Percentiles rank a stretch among this genome's conserved stretches.
Conservation (phyloP, 2,888 invertebrate genomes). For the Ametastegia equiseti region DNA sequence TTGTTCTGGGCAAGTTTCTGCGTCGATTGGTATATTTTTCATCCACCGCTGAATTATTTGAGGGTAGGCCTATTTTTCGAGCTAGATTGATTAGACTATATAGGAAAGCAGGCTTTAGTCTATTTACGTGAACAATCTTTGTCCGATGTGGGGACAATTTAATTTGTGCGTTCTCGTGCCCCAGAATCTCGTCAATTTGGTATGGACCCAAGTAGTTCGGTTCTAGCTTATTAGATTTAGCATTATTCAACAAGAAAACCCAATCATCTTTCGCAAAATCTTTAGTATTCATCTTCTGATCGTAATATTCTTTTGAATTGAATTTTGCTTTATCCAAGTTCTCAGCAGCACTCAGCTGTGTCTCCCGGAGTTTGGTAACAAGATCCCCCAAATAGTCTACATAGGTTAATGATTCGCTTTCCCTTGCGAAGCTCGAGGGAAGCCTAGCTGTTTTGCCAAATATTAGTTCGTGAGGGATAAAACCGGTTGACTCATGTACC, state of each 20-base stretch:
- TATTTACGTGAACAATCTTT: background rate
- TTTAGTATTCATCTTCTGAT: background rate
- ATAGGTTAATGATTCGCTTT: background rate
- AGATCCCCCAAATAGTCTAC: background rate
- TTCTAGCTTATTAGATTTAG: background rate
- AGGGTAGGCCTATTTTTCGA: too few species aligned
- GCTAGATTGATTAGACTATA: too few species aligned
- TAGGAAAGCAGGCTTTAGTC: background rate
- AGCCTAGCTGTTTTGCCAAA: background rate
- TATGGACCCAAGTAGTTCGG: background rate
- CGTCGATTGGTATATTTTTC: too few species aligned
- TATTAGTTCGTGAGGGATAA: background rate
- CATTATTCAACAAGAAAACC: background rate
- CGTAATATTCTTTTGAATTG: background rate
- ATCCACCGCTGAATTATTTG: too few species aligned
- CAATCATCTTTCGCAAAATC: background rate
- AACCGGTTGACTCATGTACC: constrained; percentile 15
- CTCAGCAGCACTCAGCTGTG: background rate
- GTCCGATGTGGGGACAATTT: background rate
- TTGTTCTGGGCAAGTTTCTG: too few species aligned
- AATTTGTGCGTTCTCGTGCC: background rate
- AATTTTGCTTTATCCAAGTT: background rate
- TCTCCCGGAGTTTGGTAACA: background rate
- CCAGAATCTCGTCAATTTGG: background rate
- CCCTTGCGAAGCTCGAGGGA: background rate